Evolutionary conservation across 2,797 vertebrate genomes (phyloP).

Genomic region (Lacerta viridis): DNA sequence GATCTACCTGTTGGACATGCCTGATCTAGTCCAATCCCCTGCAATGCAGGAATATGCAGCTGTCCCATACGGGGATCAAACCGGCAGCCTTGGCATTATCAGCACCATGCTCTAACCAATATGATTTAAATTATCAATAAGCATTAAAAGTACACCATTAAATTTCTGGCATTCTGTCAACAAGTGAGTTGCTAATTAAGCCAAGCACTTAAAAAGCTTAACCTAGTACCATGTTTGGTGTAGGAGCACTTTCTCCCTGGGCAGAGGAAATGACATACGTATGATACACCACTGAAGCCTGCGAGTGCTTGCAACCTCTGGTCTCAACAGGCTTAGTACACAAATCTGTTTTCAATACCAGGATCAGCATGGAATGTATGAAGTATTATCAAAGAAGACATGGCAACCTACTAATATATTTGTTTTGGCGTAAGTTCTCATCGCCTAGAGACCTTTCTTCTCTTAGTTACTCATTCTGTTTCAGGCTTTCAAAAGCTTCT

Average conservation of each 20-base stretch:
- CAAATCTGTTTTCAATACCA: constrained; percentile 10
- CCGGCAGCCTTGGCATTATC: no score
- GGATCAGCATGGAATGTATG: neutral
- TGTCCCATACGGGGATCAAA: no score
- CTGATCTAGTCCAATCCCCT: no score
- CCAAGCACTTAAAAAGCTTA: constrained; percentile 5
- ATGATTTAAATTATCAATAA: neutral
- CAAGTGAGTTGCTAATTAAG: neutral
- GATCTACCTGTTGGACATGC: no score
- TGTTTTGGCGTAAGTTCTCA: neutral
- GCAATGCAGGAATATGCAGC: no score
- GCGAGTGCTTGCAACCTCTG: neutral
- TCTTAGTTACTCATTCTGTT: neutral
- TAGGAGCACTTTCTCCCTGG: neutral
- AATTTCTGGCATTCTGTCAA: neutral
- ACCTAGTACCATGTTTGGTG: neutral
- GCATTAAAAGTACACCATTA: neutral
- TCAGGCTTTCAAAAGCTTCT: neutral
- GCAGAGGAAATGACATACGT: neutral
- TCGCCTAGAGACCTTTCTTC: neutral
- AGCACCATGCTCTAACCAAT: neutral
- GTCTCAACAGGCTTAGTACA: neutral
- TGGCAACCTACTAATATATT: neutral
- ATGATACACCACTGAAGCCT: neutral
- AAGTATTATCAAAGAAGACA: neutral